Evolutionary conservation across 1,140 invertebrate genomes (phyloP).

Genomic region (Octopus sinensis): DNA sequence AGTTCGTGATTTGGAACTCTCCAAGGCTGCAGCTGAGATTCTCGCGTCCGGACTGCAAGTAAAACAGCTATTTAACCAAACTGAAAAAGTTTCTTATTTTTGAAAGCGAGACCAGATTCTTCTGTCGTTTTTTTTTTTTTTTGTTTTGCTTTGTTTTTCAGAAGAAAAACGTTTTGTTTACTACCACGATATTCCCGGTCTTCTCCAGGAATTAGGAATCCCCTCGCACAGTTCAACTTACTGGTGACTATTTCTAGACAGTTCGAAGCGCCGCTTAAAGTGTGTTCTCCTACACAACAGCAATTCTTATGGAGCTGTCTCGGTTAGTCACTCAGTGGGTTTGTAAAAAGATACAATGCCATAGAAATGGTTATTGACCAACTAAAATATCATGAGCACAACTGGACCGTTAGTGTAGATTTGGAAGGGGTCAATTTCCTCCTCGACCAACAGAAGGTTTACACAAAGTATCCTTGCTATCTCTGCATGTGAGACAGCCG

Average conservation of each 20-base stretch:
- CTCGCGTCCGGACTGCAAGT: neutral
- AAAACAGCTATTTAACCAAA: conserved; percentile 5
- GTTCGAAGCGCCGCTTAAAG: neutral
- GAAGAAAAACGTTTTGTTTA: conserved; percentile 8
- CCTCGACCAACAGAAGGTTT: neutral
- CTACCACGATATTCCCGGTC: conserved; percentile 3
- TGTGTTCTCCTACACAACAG: conserved; percentile 7
- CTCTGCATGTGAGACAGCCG: conserved; percentile 6
- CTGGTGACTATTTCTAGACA: conserved; percentile 4
- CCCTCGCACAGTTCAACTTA: neutral
- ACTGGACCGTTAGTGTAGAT: conserved; percentile 4
- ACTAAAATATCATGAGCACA: conserved; percentile 5
- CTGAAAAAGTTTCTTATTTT: conserved; percentile 4
- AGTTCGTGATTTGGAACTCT: conserved; percentile 3
- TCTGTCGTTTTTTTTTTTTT: no score
- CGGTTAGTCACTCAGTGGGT: conserved; percentile 3
- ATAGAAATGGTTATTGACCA: conserved; percentile 4
- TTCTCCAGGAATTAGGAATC: conserved; percentile 1
- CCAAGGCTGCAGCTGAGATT: neutral
- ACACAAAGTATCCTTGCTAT: conserved; percentile 1
- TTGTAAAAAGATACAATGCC: conserved; percentile 4
- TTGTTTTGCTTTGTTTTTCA: no score
- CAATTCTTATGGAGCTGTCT: conserved; percentile 4
- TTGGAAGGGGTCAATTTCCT: neutral
- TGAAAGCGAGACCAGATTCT: conserved; percentile 7